phyloP scores from a whole-genome alignment of 2,797 vertebrate genomes.

The Spheniscus humboldti region DNA sequence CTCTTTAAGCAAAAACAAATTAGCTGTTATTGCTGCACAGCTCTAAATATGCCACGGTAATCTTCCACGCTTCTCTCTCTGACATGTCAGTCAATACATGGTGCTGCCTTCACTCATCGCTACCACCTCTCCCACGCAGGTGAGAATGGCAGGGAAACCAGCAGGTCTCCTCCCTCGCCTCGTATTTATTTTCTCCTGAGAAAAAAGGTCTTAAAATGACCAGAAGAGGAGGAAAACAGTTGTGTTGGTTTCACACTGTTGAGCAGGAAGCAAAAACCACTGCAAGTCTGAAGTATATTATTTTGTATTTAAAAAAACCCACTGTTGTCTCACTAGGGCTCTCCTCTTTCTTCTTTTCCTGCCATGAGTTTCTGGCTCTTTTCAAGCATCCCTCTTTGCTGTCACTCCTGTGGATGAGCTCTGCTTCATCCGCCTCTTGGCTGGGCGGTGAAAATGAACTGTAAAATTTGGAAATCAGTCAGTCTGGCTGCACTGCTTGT shows the following conservation, averaged over 20 bases:
- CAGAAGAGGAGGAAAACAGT: neutral
- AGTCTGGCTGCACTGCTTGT: neutral
- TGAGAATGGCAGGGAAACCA: neutral
- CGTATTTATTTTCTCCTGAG: neutral
- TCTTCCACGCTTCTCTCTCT: neutral
- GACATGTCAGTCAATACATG: neutral
- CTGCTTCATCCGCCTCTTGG: neutral
- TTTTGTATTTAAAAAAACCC: neutral
- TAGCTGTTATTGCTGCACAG: neutral
- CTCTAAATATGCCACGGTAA: neutral
- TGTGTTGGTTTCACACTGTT: neutral
- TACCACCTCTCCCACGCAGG: neutral
- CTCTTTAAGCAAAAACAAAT: conserved; percentile 19
- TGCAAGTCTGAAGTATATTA: neutral
- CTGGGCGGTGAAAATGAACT: neutral
- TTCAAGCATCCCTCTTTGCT: neutral
- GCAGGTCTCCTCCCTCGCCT: neutral
- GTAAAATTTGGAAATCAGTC: neutral
- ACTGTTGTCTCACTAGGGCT: neutral
- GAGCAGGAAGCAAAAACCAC: conserved; percentile 31
- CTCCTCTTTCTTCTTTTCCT: neutral
- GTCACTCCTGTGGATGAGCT: neutral
- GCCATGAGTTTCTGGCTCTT: neutral
- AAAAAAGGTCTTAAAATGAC: neutral
- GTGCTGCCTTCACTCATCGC: neutral